Base-by-base conservation (phyloP, 2,113 vertebrate species). In the Aix galericulata region DNA sequence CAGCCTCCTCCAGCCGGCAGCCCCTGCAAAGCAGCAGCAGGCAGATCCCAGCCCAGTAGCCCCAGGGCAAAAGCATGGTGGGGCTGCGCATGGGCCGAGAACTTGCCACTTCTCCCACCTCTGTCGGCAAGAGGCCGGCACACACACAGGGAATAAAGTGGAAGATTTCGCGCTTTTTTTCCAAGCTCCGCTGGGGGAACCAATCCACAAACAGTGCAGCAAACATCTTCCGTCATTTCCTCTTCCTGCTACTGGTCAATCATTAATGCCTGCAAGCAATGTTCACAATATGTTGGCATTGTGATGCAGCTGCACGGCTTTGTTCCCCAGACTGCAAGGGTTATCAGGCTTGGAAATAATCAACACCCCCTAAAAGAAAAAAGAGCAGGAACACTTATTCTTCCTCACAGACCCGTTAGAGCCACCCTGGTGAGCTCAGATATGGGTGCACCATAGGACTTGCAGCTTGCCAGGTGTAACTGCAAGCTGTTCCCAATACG, bases 101-200 rank as follows among this genome's bases (percentile, higher is more conserved):
- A 7, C 21, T 62, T 4, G 2, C 4, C 2, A 3, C 18, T 62
- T 44, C 62, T 21, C 11, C 11, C 1, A 0, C 9, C 12, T 53
- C 22, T 5, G 9, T 66, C 29, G 15, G 9, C 34, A 32, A 8
- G 17, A 0, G 1, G 15, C 38, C 48, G 21, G 5, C 8, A 2
- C 5, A 4, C 4, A 15, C 12, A 8, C 20, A 8, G 3, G 1
- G 2, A 9, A 40, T 12, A 36, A 1, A 0, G 6, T 1, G 26
- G 9, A 31, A 22, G 5, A 20, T 6, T 63, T 59, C 0, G 20
- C 2, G 4, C 56, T 4, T 31, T 40, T 58, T 89, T 74, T 50
- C 3, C 38, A 9, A 7, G 0, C 0, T 0, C 2, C 79, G 5
- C 25, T 58, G 0, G 0, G 17, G 13, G 26, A 8, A 31, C 66